These are phyloP conservation scores for Oceanites oceanicus DNA, from an alignment of 2,113 vertebrate species.

Conservation along the genomic window DNA sequence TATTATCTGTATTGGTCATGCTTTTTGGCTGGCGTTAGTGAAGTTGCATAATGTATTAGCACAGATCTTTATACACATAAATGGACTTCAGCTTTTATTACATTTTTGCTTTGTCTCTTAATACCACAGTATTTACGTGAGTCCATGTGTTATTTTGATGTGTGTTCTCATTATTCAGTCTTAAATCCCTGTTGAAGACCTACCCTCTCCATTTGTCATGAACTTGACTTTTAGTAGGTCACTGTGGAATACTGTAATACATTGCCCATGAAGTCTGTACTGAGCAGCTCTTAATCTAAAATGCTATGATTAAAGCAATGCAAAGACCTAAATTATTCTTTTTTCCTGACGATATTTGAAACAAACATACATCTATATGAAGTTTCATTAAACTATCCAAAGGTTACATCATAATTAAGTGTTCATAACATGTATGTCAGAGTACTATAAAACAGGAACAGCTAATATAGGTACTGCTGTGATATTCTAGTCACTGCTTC, in stretches of 20 bases:
- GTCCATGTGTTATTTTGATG: not conserved
- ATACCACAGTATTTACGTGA: not conserved
- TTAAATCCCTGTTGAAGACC: not conserved
- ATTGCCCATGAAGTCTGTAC: not conserved
- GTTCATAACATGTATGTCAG: not conserved
- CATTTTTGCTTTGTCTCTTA: slow-evolving; percentile 18
- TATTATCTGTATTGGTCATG: not conserved
- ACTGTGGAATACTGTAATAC: not conserved
- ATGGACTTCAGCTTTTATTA: slow-evolving; percentile 19
- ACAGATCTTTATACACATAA: not conserved
- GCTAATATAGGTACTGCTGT: not conserved
- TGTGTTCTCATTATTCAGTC: not conserved
- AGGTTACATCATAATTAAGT: not conserved
- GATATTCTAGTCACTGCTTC: not conserved
- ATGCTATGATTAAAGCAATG: not conserved
- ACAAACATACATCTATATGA: not conserved
- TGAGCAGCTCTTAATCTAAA: not conserved
- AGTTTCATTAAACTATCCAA: not conserved
- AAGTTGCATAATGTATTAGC: not conserved
- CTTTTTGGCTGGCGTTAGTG: slow-evolving; percentile 10
- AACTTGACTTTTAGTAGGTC: slow-evolving; percentile 50
- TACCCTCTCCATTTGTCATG: not conserved
- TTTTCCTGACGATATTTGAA: not conserved
- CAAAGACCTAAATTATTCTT: not conserved
- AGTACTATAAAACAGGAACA: not conserved